Base-by-base conservation (phyloP, 2,797 vertebrate species). In the Botia kubotai region DNA sequence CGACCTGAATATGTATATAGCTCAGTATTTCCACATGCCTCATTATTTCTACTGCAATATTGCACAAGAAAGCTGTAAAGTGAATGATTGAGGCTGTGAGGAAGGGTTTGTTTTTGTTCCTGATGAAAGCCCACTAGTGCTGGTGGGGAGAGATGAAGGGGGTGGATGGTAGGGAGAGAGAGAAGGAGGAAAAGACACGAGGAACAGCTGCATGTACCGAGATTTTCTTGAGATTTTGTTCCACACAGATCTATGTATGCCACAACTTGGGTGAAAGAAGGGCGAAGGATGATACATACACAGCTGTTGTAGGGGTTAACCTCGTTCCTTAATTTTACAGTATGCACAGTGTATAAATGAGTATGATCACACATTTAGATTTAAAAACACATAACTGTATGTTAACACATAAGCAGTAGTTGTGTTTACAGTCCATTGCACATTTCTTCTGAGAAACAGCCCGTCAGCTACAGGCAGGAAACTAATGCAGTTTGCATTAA, bases 321-420 rank as follows among this genome's bases (percentile, higher is more conserved):
- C 36, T 77, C 52, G 39, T 4, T n/a, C 48, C 60, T 72, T 43
- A 70, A 55, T 66, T 13, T 60, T 55, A 63, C 71, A 70, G 82
- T 78, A 83, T 26, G 29, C 71, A 84, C 80, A 88, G 66, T 88
- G 86, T 87, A 2, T 17, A 76, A 84, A 88, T 88, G 83, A 72
- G n/a, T 14, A 3, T 10, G 55, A 36, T 53, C 69, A 69, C 19
- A 8, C 72, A 67, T 26, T 46, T 70, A 50, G 66, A 53, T 16
- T 26, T 17, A 43, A 8, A 33, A 43, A 48, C n/a, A 33, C 53
- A 79, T 46, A 53, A 36, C 33, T 43, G n/a, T 52, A 52, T 62
- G 11, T 52, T 55, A 68, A 76, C 60, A 48, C 13, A 72, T 5
- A 13, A 52, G 29, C n/a, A 17, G 10, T 8, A 48, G 29, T 55